These are phyloP conservation scores for Engystomops pustulosus DNA, from an alignment of 2,113 vertebrate species.

Conservation along the genomic window DNA sequence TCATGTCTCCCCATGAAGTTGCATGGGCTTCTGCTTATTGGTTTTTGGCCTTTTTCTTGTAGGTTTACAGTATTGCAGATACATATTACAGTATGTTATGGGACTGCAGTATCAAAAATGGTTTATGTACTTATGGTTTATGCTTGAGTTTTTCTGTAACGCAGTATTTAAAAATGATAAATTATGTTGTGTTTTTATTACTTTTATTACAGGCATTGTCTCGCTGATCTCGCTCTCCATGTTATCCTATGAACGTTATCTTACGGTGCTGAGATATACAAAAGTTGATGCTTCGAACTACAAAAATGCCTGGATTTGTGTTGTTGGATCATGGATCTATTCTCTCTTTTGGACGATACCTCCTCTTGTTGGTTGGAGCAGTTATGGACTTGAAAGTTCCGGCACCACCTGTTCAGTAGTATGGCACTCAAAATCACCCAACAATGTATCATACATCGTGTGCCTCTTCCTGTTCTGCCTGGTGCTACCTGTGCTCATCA, in stretches of 20 bases:
- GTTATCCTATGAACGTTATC: constrained; percentile 87
- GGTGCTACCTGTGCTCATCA: constrained; percentile 64
- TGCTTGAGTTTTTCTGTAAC: too few species aligned
- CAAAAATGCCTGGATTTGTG: constrained; percentile 78
- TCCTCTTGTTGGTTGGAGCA: constrained; percentile 87
- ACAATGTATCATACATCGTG: constrained; percentile 66
- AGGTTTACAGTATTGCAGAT: too few species aligned
- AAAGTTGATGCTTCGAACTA: constrained; percentile 73
- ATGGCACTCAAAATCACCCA: constrained; percentile 75
- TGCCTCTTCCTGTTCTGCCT: constrained; percentile 74
- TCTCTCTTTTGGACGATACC: constrained; percentile 86
- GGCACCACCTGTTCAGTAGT: constrained; percentile 86
- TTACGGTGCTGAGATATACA: constrained; percentile 81
- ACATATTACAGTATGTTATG: not conserved
- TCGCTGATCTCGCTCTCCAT: constrained; percentile 85
- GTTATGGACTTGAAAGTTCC: constrained; percentile 82
- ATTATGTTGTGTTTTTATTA: not conserved
- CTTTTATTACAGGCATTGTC: constrained; percentile 78
- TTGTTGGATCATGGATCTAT: constrained; percentile 82
- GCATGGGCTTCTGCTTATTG: too few species aligned
- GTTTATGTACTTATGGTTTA: too few species aligned
- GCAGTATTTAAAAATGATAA: too few species aligned
- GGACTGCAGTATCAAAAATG: not conserved
- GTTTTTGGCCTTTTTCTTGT: too few species aligned
- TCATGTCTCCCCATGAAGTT: too few species aligned